Base-by-base conservation (phyloP, 2,113 vertebrate species). In the Stictonetta naevosa region DNA sequence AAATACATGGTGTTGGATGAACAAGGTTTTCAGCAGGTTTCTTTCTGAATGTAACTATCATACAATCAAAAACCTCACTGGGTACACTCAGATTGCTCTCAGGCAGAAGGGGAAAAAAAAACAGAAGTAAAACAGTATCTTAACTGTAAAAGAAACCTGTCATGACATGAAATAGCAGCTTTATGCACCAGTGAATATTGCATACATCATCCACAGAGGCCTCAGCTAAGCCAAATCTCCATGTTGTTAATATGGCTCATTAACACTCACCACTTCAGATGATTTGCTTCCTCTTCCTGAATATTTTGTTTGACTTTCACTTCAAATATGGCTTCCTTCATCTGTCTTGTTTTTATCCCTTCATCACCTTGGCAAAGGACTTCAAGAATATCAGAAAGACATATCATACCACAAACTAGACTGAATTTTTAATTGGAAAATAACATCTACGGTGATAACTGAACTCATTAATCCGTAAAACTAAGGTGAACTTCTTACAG, bases 301-400 rank as follows among this genome's bases (percentile, higher is more conserved):
- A 91, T 53, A 40, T 98, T 95, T 95, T 97, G 96, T 83, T 97
- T 98, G 89, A 99, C 93, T 96, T 98, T 98, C 69, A 98, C 97
- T 34, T 98, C 96, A 96, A 99, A 99, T 17, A 98, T 23, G 0
- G 98, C 98, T 92, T 99, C 99, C 96, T 98, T 99, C 94, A 98
- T 96, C 95, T 98, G 97, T 71, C 97, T 98, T 85, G 92, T 98
- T 93, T 97, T 98, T 53, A 92, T 67, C 42, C 63, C 95, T 80
- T 90, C 93, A 60, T 58, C 92, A 38, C 92, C 91, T 95, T 97
- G 96, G 78, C 94, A 95, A 84, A 98, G 90, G 42, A 94, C 98
- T 98, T 90, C 48, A 95, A 71, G 58, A 91, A 76, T 46, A 96
- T 20, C 48, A 83, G 82, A 97, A 79, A 77, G 50, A 6, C 14